phyloP scores from a whole-genome alignment of 37 sponge, comb jelly and placozoan species.

The Dysidea cf. avara region DNA sequence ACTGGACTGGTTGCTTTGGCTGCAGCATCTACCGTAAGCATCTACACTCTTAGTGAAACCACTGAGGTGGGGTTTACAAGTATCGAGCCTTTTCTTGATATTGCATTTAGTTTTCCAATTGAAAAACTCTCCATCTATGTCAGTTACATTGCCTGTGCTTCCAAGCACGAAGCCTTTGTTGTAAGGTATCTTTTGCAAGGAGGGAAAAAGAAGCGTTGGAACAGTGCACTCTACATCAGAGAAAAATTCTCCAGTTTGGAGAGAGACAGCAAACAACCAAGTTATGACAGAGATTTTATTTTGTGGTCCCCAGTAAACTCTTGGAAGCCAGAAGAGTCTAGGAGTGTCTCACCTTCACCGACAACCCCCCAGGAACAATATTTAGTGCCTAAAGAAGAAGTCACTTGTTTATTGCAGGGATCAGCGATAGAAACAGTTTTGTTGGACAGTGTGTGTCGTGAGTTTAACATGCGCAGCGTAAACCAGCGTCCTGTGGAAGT shows the following conservation, averaged over 20 bases:
- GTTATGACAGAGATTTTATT: slow-evolving; percentile 28
- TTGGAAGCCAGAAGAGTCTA: slow-evolving; percentile 44
- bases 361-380: not conserved
- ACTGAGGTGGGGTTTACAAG: not conserved
- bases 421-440: too few relatives aligned
- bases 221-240: too few relatives aligned
- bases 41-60: slow-evolving; percentile 17
- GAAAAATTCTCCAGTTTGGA: not conserved
- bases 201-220: too few relatives aligned
- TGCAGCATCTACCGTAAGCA: slow-evolving; percentile 19
- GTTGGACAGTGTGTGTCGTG: too few relatives aligned
- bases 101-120: slow-evolving; percentile 20
- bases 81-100: slow-evolving; percentile 39
- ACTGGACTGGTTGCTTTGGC: slow-evolving; percentile 53
- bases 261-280: not conserved
- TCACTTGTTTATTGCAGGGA: not conserved
- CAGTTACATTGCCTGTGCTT: slow-evolving; percentile 53
- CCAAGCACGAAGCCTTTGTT: slow-evolving; percentile 36
- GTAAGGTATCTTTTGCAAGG: slow-evolving; percentile 25
- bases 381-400: not conserved
- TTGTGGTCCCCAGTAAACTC: slow-evolving; percentile 49
- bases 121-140: slow-evolving; percentile 33
- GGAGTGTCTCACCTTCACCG: too few relatives aligned
- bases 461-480: not conserved
- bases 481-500: slow-evolving; percentile 17